Conservation (phyloP, 2,888 invertebrate genomes). For the Tipula vernalis region DNA sequence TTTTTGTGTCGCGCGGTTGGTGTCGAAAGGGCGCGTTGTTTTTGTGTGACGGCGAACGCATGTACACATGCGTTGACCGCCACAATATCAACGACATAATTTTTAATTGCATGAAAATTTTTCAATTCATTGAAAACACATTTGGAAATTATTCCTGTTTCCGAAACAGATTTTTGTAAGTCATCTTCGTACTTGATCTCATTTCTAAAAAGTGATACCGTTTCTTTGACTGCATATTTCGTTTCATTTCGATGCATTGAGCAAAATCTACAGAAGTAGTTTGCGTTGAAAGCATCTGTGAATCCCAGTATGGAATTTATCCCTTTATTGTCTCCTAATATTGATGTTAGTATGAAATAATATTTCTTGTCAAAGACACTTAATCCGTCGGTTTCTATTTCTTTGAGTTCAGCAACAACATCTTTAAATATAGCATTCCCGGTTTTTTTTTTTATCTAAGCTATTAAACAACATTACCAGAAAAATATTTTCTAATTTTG, state of each 20-base stretch:
- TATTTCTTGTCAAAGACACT: background rate
- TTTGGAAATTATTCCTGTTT: background rate
- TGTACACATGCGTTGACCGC: no score
- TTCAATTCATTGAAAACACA: background rate
- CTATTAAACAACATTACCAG: no score
- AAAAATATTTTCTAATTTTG: no score
- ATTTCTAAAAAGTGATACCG: background rate
- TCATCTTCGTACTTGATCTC: background rate
- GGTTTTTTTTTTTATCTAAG: slow-evolving; percentile 6
- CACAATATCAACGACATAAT: background rate
- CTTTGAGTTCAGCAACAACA: slow-evolving; percentile 4
- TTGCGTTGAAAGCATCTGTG: slow-evolving; percentile 11
- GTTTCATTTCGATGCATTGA: slow-evolving; percentile 11
- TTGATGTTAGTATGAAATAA: slow-evolving; percentile 4
- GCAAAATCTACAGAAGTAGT: slow-evolving; percentile 11
- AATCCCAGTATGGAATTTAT: slow-evolving; percentile 12
- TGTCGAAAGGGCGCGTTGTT: no score
- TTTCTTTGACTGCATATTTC: background rate
- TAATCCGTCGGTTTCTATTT: slow-evolving; percentile 6
- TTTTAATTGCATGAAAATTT: background rate
- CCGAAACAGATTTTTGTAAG: background rate
- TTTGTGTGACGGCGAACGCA: no score
- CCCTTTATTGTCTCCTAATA: slow-evolving; percentile 12
- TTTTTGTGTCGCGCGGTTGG: no score
- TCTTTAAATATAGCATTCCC: slow-evolving; percentile 4